These are phyloP conservation scores for Meta bourneti DNA, from an alignment of 2,888 invertebrate species.

Conservation along the genomic window DNA sequence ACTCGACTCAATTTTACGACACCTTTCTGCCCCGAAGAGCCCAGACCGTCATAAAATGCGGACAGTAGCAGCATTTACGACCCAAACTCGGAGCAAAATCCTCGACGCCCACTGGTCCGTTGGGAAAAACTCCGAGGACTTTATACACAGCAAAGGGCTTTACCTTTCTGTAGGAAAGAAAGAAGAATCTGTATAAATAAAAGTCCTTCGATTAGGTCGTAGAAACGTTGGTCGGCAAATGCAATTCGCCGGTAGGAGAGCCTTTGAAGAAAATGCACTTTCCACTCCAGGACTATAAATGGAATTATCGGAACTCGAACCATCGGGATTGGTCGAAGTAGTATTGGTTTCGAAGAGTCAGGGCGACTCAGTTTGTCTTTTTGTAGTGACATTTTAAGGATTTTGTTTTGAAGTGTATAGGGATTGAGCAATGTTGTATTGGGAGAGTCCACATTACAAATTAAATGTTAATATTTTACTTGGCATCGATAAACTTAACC, in stretches of 20 bases:
- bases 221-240: constrained; percentile 5
- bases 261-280: constrained; percentile 17
- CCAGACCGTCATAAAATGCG: constrained; percentile 2
- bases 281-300: not conserved
- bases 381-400: not conserved
- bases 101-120: not conserved
- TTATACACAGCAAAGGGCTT: not conserved
- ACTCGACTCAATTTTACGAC: constrained; percentile 3
- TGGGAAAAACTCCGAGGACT: not conserved
- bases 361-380: not conserved
- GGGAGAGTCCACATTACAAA: too few relatives aligned
- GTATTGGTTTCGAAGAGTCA: not conserved
- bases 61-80: constrained; percentile 1
- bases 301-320: constrained; percentile 9
- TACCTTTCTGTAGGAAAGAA: too few relatives aligned
- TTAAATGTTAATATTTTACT: too few relatives aligned
- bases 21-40: not conserved
- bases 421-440: not conserved
- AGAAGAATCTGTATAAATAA: not conserved
- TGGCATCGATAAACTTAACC: too few relatives aligned
- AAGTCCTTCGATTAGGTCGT: constrained; percentile 7
- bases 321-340: not conserved
- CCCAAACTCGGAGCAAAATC: not conserved
- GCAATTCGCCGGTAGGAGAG: not conserved
- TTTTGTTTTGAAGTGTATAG: not conserved